Evolutionary conservation across 2,113 vertebrate genomes (phyloP).

Genomic region (Larimichthys polyactis): DNA sequence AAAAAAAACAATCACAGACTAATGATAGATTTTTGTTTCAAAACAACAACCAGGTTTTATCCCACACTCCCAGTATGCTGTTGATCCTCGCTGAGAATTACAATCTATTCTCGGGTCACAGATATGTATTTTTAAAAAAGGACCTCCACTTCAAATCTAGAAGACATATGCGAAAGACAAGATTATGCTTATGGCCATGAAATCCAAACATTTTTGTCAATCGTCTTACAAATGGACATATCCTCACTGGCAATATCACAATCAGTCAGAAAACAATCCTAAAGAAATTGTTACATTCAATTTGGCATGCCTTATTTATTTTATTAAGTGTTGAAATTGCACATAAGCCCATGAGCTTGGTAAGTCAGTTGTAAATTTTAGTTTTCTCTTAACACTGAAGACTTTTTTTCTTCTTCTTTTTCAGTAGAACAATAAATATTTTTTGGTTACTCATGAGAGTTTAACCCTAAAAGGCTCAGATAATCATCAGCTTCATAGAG

Average conservation of each 20-base stretch:
- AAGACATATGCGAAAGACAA: background rate
- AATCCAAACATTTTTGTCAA: background rate
- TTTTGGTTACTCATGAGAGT: background rate
- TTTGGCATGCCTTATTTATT: conserved; percentile 2
- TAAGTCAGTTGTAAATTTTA: background rate
- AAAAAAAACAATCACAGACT: background rate
- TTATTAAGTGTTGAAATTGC: conserved; percentile 15
- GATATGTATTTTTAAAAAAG: background rate
- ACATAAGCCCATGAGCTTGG: background rate
- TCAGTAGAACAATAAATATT: background rate
- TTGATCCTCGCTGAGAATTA: background rate
- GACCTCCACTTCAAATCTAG: too few species aligned
- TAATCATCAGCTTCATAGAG: background rate
- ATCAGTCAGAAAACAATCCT: background rate
- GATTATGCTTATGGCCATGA: background rate
- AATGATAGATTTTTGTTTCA: background rate
- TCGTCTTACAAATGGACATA: background rate
- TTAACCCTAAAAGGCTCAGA: background rate
- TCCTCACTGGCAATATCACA: background rate
- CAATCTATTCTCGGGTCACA: background rate
- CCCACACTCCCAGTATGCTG: background rate
- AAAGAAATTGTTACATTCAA: conserved; percentile 20
- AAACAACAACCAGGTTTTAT: background rate
- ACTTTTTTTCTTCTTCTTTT: background rate
- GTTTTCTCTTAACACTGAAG: background rate